Base-by-base conservation (phyloP, 2,888 invertebrate species). In the Arrhopalites spinosus region DNA sequence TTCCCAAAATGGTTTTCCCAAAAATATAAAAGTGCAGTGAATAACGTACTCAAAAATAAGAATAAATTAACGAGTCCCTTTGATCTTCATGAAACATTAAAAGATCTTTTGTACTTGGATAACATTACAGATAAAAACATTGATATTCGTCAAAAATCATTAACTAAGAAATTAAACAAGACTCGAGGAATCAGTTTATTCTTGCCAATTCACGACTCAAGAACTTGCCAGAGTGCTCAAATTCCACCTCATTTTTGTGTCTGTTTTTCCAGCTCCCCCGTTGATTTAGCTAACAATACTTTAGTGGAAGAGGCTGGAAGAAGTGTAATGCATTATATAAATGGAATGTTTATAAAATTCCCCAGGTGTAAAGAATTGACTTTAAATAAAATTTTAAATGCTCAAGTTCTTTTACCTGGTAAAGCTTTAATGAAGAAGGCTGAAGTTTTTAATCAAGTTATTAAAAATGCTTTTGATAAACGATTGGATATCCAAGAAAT, bases 191-290 rank as follows among this genome's bases (percentile, higher is more conserved):
- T 92, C 8, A 95, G 95, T 85, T 88, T 94, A 67, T 95, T 96
- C 85, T 85, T 90, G 29, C 89, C 90, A 0, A 88, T 96, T 77
- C 91, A 93, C 0, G 85, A 84, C 53, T 88, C 89, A 74, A 87
- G 96, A 63, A 93, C 92, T 0, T 97, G 96, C 84, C 87, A 89
- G 69, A 87, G 88, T 77, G 95, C 96, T 0, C 90, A 88, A 0
- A 93, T 97, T 76, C 90, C 91, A 0, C 90, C 91, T 30, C 93
- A 95, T 84, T 96, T 93, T 92, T 96, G 96, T 85, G 92, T 94
- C 27, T 96, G 96, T 81, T 92, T 93, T 83, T 89, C 89, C 76
- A 90, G 90, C 72, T 86, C 86, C 69, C 88, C 89, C 79, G 84
- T 93, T 23, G 84, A 36, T 30, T 23, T 74, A 5, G 64, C 75